Base-by-base conservation (phyloP, 2,797 vertebrate species). In the Danio choprae region DNA sequence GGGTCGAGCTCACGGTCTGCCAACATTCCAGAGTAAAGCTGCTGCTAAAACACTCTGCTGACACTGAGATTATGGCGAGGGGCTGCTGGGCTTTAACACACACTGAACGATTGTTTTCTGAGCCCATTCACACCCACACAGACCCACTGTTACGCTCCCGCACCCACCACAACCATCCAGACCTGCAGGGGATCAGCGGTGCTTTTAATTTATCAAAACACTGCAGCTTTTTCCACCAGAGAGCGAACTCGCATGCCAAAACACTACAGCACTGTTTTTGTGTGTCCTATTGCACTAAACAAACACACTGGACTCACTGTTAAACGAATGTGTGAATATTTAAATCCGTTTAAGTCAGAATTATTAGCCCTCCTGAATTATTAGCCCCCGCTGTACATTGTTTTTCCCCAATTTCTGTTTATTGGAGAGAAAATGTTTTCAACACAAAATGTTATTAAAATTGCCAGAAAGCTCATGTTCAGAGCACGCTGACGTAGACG, bases 1-100 rank as follows among this genome's bases (percentile, higher is more conserved):
- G 58, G 69, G 82, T 83, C 12, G 2, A 53, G 69, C 48, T 75
- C 64, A 38, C 6, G 70, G 36, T 82, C 78, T 50, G 56, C 81
- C 87, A 84, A 18, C 83, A 87, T 85, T 87, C 83, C 84, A 43
- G 59, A 76, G 20, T 81, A 87, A 86, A 86, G 64, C 89, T 90
- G 68, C 86, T 77, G 84, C 65, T 77, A 40, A 44, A 59, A 74
- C 29, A 46, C 75, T 81, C 60, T 85, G 84, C 88, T 86, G 87
- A 87, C 77, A 44, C 65, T 7, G 80, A 82, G 74, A 84, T 84
- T 74, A 84, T 65, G 63, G 86, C 13, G 63, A 67, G 79, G 40
- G 55, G 22, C 11, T 16, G 69, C 75, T 22, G 55, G 64, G 9
- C 36, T 48, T 59, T 22, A 8, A 76, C 70, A 59, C 29, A 43